Evolutionary conservation across 64 coral and sea anemone species (phyloP), one percentile per base, ranked within the genome.

Genomic region (Stichodactyla helianthus): DNA sequence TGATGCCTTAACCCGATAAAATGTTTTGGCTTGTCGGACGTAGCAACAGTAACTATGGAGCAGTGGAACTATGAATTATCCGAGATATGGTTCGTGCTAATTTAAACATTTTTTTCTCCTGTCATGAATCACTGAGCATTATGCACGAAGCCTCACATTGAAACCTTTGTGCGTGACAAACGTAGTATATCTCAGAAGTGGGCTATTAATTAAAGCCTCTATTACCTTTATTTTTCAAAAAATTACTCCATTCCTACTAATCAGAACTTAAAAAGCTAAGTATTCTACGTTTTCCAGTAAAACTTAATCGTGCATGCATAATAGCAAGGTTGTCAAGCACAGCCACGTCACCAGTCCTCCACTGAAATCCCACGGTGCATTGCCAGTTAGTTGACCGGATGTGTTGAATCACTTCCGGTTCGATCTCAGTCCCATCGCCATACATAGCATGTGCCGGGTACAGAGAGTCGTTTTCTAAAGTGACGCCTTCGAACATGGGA

Each of bases 321-420:
- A 89, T 82, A 20, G 51, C 62, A 15, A 89, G 82, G 54, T 89
- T 89, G 59, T 89, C 82, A 8, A 89, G 9, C 13, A 84, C 88
- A 10, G 71, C 4, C 51, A 89, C 52, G 23, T 89, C 88, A 14
- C 88, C 88, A 25, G 6, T 89, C 50, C 54, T 89, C 82, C 88
- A 89, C 53, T 84, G 88, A 58, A 89, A 89, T 17, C 88, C 88
- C 3, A 89, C 54, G 18, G 88, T 68, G 53, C 88, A 89, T 83
- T 77, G 10, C 88, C 88, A 89, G 53, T 52, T 26, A 3, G 15
- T 77, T 84, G 80, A 68, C 51, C 88, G 62, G 59, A 89, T 84
- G 82, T 89, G 82, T 16, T 89, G 88, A 4, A 89, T 23, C 14
- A 60, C 80, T 89, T 89, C 88, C 60, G 88, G 88, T 89, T 89